Evolutionary conservation across 2,888 invertebrate genomes (phyloP).

Genomic region (Omphaloscelis lunosa): DNA sequence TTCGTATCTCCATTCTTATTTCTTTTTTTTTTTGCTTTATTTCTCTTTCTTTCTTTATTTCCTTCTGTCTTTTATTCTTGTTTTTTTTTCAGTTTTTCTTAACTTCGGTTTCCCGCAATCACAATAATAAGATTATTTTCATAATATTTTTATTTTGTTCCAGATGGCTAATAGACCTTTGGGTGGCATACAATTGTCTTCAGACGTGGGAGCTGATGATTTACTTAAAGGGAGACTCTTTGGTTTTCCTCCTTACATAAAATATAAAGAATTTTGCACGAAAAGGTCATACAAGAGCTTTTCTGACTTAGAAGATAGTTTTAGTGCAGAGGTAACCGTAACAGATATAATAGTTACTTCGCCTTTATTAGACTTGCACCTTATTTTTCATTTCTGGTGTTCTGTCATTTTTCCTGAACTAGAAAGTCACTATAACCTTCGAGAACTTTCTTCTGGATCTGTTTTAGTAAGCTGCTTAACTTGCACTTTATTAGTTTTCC

Average conservation of each 20-base stretch:
- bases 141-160: not conserved
- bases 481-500: no score
- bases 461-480: no score
- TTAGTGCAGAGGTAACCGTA: slow-evolving; percentile 26
- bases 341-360: not conserved
- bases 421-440: no score
- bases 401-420: no score
- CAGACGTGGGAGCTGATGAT: slow-evolving; percentile 21
- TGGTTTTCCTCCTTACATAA: slow-evolving; percentile 32
- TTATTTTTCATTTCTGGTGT: not conserved
- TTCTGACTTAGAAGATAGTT: slow-evolving; percentile 20
- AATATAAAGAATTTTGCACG: slow-evolving; percentile 38
- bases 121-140: not conserved
- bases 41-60: no score
- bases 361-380: not conserved
- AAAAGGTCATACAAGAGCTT: slow-evolving; percentile 17
- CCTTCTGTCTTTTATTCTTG: no score
- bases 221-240: slow-evolving; percentile 32
- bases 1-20: not conserved
- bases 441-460: no score
- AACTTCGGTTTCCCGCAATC: not conserved
- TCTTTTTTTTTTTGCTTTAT: not conserved
- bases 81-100: not conserved
- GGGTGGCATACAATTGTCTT: not conserved
- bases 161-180: slow-evolving; percentile 30